phyloP scores from a whole-genome alignment of 2,113 vertebrate genomes.

The Lipophrys pholis region DNA sequence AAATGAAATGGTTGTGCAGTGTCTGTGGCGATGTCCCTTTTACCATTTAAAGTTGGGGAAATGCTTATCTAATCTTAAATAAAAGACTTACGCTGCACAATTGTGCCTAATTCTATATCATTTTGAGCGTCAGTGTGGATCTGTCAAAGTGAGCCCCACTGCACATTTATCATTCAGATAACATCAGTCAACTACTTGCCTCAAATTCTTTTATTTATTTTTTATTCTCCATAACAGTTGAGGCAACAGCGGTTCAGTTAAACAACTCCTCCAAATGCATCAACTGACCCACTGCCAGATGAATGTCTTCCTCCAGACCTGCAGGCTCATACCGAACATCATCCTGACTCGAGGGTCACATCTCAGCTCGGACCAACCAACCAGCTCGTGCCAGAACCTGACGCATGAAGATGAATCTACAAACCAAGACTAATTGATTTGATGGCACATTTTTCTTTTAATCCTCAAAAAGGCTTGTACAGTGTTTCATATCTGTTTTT shows the following conservation, averaged over 20 bases:
- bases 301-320: slow-evolving; percentile 35
- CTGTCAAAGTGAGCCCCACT: slow-evolving; percentile 51
- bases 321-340: slow-evolving; percentile 4
- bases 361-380: slow-evolving; percentile 12
- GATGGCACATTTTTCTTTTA: too few species aligned
- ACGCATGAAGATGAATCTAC: too few species aligned
- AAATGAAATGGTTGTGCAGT: slow-evolving; percentile 43
- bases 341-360: neutral
- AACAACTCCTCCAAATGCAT: slow-evolving; percentile 32
- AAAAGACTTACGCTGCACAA: slow-evolving; percentile 34
- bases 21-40: slow-evolving; percentile 26
- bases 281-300: slow-evolving; percentile 32
- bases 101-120: slow-evolving; percentile 58
- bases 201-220: slow-evolving; percentile 8
- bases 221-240: slow-evolving; percentile 42
- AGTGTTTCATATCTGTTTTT: too few species aligned
- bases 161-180: slow-evolving; percentile 78
- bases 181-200: slow-evolving; percentile 65
- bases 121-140: slow-evolving; percentile 55
- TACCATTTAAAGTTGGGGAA: slow-evolving; percentile 38
- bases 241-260: slow-evolving; percentile 40
- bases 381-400: neutral
- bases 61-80: slow-evolving; percentile 45
- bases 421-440: too few species aligned
- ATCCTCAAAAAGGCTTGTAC: too few species aligned